A percentile compares a stretch with the other conserved stretches of the same genome.
phyloP scores from a whole-genome alignment of 2,797 vertebrate species.

The Rhinogobio ventralis region DNA sequence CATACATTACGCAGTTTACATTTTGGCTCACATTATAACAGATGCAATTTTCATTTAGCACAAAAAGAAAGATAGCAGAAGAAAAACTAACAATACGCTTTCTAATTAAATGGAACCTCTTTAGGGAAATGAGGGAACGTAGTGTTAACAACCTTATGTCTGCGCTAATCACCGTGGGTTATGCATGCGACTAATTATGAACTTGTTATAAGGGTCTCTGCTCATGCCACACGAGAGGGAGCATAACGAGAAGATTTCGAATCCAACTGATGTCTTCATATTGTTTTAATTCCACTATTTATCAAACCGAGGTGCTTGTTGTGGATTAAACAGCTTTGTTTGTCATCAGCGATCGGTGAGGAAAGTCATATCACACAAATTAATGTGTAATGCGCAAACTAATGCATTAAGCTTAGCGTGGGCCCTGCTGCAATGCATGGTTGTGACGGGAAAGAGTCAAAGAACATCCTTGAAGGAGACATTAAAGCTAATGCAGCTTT shows the following conservation, averaged over 20 bases:
- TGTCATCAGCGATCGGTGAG: neutral
- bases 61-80: conserved; percentile 50
- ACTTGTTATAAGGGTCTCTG: conserved; percentile 62
- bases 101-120: conserved; percentile 69
- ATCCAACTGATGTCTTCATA: conserved; percentile 58
- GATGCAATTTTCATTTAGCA: conserved; percentile 59
- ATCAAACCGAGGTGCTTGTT: conserved; percentile 31
- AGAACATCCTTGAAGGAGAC: neutral
- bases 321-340: conserved; percentile 39
- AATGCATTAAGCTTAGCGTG: neutral
- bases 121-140: conserved; percentile 66
- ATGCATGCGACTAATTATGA: conserved; percentile 68
- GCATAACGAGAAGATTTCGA: conserved; percentile 43
- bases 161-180: conserved; percentile 66
- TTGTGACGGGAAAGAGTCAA: neutral
- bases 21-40: conserved; percentile 56
- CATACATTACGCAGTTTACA: conserved; percentile 31
- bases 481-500: neutral
- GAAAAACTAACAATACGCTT: conserved; percentile 61
- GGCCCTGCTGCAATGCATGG: neutral
- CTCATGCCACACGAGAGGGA: conserved; percentile 50
- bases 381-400: conserved; percentile 8
- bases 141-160: conserved; percentile 69
- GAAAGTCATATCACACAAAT: conserved; percentile 13
- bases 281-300: conserved; percentile 50